Evolutionary conservation across 1,140 invertebrate genomes (phyloP).

Genomic region (Aricia agestis): DNA sequence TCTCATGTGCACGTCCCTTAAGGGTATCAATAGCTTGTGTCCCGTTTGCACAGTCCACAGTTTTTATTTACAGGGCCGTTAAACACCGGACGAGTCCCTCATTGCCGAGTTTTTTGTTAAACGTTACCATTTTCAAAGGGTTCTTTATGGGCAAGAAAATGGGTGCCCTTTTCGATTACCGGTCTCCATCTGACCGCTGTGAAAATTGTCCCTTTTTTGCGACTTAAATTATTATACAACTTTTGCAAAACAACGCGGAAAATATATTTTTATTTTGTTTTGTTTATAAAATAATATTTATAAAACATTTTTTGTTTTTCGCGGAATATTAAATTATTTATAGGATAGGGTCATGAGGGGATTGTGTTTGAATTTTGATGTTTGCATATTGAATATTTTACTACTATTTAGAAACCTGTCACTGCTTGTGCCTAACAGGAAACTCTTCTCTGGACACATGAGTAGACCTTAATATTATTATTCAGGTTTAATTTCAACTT

Average conservation of each 20-base stretch:
- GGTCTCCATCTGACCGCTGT: constrained; percentile 39
- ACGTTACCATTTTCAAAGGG: constrained; percentile 66
- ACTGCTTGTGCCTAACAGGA: no score
- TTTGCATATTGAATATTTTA: no score
- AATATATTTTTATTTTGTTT: background rate
- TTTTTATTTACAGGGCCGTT: constrained; percentile 60
- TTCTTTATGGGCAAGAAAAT: constrained; percentile 58
- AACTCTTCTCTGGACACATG: no score
- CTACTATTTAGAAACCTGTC: no score
- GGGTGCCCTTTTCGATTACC: constrained; percentile 64
- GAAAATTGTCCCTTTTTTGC: constrained; percentile 17
- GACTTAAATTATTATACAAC: background rate
- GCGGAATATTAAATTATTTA: no score
- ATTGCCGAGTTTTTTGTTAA: constrained; percentile 70
- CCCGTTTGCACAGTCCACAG: constrained; percentile 25
- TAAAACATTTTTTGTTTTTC: background rate
- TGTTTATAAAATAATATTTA: background rate
- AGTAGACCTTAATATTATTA: no score
- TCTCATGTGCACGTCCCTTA: no score
- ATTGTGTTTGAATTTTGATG: no score
- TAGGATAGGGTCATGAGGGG: no score
- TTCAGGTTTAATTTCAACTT: no score
- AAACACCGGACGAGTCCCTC: constrained; percentile 53
- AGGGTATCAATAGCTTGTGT: background rate
- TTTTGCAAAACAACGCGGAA: background rate